Conservation (phyloP, 37 sponge, comb jelly and placozoan species). For the Chondrilla cf. caribensis region DNA sequence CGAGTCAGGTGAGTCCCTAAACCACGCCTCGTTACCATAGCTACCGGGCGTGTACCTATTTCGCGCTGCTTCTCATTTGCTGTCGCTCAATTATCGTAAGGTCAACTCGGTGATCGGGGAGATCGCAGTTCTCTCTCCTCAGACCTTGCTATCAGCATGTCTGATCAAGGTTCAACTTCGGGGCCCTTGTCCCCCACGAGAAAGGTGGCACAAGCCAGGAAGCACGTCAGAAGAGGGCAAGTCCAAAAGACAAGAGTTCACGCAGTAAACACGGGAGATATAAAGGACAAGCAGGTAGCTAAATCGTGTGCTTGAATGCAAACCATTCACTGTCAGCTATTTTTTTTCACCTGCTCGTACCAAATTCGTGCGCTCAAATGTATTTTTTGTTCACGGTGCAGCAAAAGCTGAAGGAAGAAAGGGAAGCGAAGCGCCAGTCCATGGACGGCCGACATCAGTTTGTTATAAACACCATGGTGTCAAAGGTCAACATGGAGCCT, state of each 20-base stretch:
- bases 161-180: no score
- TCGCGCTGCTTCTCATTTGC: no score
- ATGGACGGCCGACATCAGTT: conserved; percentile 66
- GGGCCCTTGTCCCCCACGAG: conserved; percentile 2
- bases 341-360: not conserved
- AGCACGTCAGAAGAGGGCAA: conserved; percentile 74
- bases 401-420: conserved; percentile 46
- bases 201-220: conserved; percentile 49
- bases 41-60: no score
- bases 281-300: conserved; percentile 60
- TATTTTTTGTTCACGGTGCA: not conserved
- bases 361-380: not conserved
- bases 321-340: no score
- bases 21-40: no score
- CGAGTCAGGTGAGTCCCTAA: no score
- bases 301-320: no score
- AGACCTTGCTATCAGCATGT: no score
- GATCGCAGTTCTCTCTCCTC: no score
- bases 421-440: conserved; percentile 49
- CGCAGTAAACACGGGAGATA: conserved; percentile 19
- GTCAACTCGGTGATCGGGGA: no score
- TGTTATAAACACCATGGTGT: conserved; percentile 33
- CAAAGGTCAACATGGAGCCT: conserved; percentile 46
- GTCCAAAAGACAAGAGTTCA: conserved; percentile 31
- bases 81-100: no score